These are phyloP conservation scores for Acleris cristana DNA, from an alignment of 2,888 invertebrate genomes.

Conservation along the genomic window DNA sequence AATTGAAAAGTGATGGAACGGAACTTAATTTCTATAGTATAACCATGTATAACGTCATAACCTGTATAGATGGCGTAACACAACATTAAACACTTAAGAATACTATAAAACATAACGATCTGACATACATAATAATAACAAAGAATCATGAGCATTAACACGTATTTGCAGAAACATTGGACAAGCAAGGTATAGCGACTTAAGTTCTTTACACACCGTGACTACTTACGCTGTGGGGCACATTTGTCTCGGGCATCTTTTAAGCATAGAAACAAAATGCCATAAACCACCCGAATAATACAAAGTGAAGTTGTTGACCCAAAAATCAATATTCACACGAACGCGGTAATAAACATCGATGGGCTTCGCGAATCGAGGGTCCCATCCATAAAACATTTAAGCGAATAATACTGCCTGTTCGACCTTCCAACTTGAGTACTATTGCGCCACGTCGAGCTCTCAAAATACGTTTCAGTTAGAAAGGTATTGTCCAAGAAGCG, in stretches of 20 bases:
- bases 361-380: slow-evolving; percentile 75
- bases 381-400: slow-evolving; percentile 73
- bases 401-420: slow-evolving; percentile 52
- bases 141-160: slow-evolving; percentile 22
- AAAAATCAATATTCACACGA: slow-evolving; percentile 80
- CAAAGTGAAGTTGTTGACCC: slow-evolving; percentile 74
- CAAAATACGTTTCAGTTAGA: not conserved
- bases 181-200: slow-evolving; percentile 8
- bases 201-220: slow-evolving; percentile 7
- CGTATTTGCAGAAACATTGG: slow-evolving; percentile 12
- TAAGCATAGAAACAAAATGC: slow-evolving; percentile 58
- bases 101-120: slow-evolving; percentile 5
- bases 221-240: not conserved
- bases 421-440: slow-evolving; percentile 40
- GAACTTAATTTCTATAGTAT: too few relatives aligned
- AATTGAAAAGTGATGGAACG: too few relatives aligned
- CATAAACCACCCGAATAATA: slow-evolving; percentile 55
- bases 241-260: slow-evolving; percentile 55
- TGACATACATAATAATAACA: slow-evolving; percentile 2
- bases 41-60: not conserved
- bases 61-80: not conserved
- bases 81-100: slow-evolving; percentile 12
- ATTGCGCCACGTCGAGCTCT: not conserved
- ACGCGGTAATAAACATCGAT: slow-evolving; percentile 71
- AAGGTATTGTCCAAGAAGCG: not conserved